Base-by-base conservation (phyloP, 2,797 vertebrate species). In the Aulostomus chinensis region DNA sequence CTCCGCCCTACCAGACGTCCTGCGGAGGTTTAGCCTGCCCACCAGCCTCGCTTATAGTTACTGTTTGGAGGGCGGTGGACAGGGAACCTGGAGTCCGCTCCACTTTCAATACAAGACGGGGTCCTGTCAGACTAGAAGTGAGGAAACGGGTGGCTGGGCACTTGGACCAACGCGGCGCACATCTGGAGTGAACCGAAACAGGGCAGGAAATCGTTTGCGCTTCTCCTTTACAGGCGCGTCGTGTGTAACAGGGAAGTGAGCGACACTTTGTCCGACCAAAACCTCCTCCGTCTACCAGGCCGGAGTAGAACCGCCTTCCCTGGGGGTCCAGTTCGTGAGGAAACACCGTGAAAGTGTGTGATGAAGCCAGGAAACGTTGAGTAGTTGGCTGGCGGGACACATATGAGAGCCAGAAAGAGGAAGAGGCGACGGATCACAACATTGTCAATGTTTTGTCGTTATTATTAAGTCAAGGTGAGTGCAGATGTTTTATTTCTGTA, bases 121-220 rank as follows among this genome's bases (percentile, higher is more conserved):
- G n/a, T n/a, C n/a, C n/a, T n/a, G n/a, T n/a, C n/a, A n/a, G n/a
- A n/a, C n/a, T n/a, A n/a, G n/a, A n/a, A n/a, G n/a, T n/a, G n/a
- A n/a, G n/a, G n/a, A n/a, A n/a, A n/a, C n/a, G n/a, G n/a, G n/a
- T n/a, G n/a, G n/a, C n/a, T n/a, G n/a, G n/a, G n/a, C n/a, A n/a
- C n/a, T n/a, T n/a, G n/a, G n/a, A n/a, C n/a, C n/a, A n/a, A n/a
- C n/a, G n/a, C n/a, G n/a, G n/a, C n/a, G n/a, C n/a, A n/a, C n/a
- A n/a, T n/a, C n/a, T n/a, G n/a, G n/a, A n/a, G n/a, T n/a, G n/a
- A n/a, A n/a, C n/a, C n/a, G n/a, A n/a, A n/a, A n/a, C n/a, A 50
- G 35, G 33, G n/a, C 82, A 86, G 84, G 84, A 84, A 85, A 75
- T 73, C 50, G 31, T 14, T n/a, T n/a, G n/a, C n/a, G n/a, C 51